phyloP scores from a whole-genome alignment of 2,797 vertebrate genomes.

The Artibeus jamaicensis region DNA sequence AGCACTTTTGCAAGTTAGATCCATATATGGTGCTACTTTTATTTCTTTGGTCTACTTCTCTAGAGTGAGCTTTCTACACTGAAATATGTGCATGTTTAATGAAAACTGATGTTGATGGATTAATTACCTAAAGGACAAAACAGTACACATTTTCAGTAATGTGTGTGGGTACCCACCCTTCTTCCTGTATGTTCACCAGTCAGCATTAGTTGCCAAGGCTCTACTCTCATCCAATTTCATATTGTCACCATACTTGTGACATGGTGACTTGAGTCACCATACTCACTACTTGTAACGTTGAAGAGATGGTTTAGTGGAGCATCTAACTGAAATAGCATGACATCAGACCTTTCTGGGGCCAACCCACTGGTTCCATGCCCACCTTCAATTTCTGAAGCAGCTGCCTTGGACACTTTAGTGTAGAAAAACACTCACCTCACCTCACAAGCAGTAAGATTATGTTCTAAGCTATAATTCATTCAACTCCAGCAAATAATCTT shows the following conservation, averaged over 20 bases:
- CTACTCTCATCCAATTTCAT: neutral
- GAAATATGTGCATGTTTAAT: neutral
- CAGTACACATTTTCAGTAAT: neutral
- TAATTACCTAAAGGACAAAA: neutral
- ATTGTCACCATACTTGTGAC: neutral
- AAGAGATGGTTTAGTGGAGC: neutral
- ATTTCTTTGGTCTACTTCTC: neutral
- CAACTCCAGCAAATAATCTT: neutral
- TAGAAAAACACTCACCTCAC: neutral
- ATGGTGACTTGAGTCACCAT: too few species aligned
- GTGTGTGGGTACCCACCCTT: accelerated
- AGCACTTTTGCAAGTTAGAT: neutral
- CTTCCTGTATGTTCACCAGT: neutral
- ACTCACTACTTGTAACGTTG: neutral
- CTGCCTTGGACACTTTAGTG: neutral
- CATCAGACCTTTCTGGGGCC: neutral
- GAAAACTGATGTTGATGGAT: neutral
- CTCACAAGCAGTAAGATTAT: neutral
- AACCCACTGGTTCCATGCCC: too few species aligned
- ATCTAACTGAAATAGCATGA: neutral
- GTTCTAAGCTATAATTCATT: neutral
- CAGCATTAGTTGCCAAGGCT: neutral
- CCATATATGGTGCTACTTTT: accelerated
- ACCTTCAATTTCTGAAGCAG: neutral
- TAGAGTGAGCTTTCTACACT: neutral